A percentile compares a stretch with the other conserved stretches of the same genome.
Evolutionary conservation across 2,113 vertebrate genomes (phyloP).

Genomic region (Dunckerocampus dactyliophorus): DNA sequence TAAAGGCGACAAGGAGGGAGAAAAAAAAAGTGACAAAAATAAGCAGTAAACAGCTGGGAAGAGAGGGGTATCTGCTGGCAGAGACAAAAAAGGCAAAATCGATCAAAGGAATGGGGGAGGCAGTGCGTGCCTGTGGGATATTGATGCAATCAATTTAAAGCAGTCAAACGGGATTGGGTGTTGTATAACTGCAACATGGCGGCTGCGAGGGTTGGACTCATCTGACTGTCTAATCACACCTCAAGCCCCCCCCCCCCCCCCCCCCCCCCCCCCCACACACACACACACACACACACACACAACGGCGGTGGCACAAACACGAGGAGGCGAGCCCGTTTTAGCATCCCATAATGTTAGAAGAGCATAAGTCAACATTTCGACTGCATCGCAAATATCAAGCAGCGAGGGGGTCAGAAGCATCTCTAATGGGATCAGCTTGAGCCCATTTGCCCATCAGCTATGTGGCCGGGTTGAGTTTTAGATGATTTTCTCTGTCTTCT

Average conservation of each 20-base stretch:
- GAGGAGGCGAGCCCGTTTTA: constrained; percentile 11
- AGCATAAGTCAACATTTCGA: background rate
- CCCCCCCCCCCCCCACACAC: too few relatives aligned
- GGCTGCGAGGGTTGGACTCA: constrained; percentile 16
- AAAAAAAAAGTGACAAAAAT: background rate
- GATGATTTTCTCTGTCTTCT: background rate
- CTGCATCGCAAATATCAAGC: constrained; percentile 15
- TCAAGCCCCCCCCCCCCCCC: constrained; percentile 22
- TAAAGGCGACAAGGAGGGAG: constrained; percentile 9
- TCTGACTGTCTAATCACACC: constrained; percentile 34
- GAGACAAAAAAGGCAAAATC: constrained; percentile 43
- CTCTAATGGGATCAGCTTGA: constrained; percentile 18
- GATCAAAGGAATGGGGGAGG: constrained; percentile 38
- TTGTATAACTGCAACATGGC: constrained; percentile 57
- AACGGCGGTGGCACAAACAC: constrained; percentile 14
- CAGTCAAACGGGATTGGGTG: background rate
- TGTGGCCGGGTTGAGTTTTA: background rate
- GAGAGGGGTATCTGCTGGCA: constrained; percentile 2
- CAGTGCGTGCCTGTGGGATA: constrained; percentile 35
- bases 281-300: too few relatives aligned
- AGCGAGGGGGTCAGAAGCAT: constrained; percentile 1
- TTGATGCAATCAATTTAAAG: constrained; percentile 45
- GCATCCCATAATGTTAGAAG: constrained; percentile 20
- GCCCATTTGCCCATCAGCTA: constrained; percentile 5
- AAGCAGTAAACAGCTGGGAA: constrained; percentile 5